Conservation (phyloP, 2,888 invertebrate genomes). For the Dermolepida albohirtum region DNA sequence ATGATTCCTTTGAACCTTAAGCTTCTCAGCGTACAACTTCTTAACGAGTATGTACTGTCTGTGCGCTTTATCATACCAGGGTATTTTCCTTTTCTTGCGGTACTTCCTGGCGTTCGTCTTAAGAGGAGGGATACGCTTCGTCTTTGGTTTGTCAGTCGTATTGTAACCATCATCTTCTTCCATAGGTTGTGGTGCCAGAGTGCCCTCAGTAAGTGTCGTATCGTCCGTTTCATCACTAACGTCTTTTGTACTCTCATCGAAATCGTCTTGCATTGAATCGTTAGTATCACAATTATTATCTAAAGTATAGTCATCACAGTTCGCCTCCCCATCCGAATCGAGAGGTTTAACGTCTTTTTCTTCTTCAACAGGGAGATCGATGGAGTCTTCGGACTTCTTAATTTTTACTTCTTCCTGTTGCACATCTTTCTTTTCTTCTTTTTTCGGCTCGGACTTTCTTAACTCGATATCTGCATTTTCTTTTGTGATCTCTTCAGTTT, state of each 20-base stretch:
- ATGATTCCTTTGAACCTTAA: conserved; percentile 12
- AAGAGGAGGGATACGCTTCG: neutral
- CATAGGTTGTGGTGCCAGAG: neutral
- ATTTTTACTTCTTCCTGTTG: no score
- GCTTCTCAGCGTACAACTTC: conserved; percentile 23
- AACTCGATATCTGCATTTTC: no score
- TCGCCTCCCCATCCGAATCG: neutral
- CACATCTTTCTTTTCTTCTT: neutral
- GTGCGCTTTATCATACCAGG: conserved; percentile 42
- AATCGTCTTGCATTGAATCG: neutral
- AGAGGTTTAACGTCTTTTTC: neutral
- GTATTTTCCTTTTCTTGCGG: conserved; percentile 33
- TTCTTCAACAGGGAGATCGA: neutral
- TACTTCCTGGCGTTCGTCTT: neutral
- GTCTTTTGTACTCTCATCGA: neutral
- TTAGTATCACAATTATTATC: neutral
- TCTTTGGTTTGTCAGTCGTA: conserved; percentile 12
- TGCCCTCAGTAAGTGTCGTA: neutral
- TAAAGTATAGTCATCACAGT: neutral
- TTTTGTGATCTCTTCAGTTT: no score
- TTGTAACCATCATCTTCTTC: neutral
- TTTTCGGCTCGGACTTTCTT: no score
- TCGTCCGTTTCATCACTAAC: neutral
- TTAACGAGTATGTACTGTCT: conserved; percentile 20
- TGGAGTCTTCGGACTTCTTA: neutral